These are phyloP conservation scores for Pocota personata DNA, from an alignment of 2,888 invertebrate species.

Conservation along the genomic window DNA sequence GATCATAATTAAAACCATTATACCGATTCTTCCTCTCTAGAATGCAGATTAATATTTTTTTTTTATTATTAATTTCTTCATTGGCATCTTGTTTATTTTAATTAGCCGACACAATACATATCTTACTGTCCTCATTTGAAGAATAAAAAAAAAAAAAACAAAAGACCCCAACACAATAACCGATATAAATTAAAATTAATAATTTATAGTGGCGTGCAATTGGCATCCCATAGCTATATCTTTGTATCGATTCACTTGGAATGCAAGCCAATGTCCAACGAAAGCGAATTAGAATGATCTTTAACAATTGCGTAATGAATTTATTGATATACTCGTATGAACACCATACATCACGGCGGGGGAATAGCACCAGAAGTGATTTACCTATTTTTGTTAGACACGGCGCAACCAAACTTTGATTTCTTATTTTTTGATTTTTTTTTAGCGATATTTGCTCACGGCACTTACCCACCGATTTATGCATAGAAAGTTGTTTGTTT, in stretches of 20 bases:
- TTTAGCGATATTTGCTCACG: no score
- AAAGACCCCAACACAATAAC: conserved; percentile 11
- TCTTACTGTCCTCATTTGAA: not conserved
- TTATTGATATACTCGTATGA: not conserved
- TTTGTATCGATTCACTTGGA: conserved; percentile 25
- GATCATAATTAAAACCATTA: conserved; percentile 61
- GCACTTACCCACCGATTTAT: no score
- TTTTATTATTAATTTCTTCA: conserved; percentile 42
- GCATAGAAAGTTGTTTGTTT: no score
- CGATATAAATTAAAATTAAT: conserved; percentile 15
- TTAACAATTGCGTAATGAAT: not conserved
- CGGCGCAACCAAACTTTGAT: no score
- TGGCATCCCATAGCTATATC: conserved; percentile 9
- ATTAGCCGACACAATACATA: conserved; percentile 41
- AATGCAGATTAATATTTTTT: not conserved
- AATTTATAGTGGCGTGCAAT: conserved; percentile 25
- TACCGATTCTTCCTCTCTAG: conserved; percentile 21
- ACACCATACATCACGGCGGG: no score
- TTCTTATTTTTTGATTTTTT: no score
- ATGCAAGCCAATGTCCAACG: conserved; percentile 17
- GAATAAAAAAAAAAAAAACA: not conserved
- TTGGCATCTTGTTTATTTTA: conserved; percentile 56
- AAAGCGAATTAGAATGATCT: not conserved
- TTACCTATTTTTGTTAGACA: no score
- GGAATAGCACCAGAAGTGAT: no score